Evolutionary conservation across 2,888 invertebrate genomes (phyloP), one percentile per base, ranked within the genome.

Genomic region (Allacma fusca): DNA sequence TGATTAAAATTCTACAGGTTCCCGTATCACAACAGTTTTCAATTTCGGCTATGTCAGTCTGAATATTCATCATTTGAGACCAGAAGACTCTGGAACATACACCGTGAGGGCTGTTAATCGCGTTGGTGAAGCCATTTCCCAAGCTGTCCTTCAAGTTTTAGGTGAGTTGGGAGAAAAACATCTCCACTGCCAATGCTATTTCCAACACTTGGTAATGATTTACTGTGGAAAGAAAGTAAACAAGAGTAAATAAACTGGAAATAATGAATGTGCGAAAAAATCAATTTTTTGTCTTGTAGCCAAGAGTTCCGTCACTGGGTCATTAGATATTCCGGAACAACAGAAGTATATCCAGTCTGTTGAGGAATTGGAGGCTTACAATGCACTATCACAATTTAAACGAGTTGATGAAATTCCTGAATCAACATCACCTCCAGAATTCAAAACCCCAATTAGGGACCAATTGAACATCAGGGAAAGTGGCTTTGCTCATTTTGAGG

Each of bases 11-110:
- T n/a, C 29, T n/a, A 28, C 79, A 88, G 88, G 89, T 89, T 96
- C 97, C 87, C 92, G 97, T 89, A 97, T 96, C 89, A 95, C 95
- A 87, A 95, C 96, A 87, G 95, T 96, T 90, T 96, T 96, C 91
- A 98, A 97, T 92, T 97, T 98, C 91, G 97, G 97, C 87, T 97
- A 97, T 91, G 97, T 97, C 90, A 96, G 96, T 89, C 93, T 98
- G 86, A 97, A 97, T 89, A 97, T 98, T 88, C 91, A 96, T 92
- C 97, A 97, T 92, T 93, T 97, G 91, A 94, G 97, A 90, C 92
- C 93, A 90, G 98, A 98, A 92, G 98, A 99, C 92, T 93, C 94
- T 86, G 97, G 97, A 88, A 93, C 93, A 88, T 96, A 96, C 86
- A 95, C 94, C 85, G 94, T 94, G 87, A 92, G 95, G 86, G 96